Evolutionary conservation across 2,888 invertebrate species (phyloP).

Genomic region (Lutraria lutraria): DNA sequence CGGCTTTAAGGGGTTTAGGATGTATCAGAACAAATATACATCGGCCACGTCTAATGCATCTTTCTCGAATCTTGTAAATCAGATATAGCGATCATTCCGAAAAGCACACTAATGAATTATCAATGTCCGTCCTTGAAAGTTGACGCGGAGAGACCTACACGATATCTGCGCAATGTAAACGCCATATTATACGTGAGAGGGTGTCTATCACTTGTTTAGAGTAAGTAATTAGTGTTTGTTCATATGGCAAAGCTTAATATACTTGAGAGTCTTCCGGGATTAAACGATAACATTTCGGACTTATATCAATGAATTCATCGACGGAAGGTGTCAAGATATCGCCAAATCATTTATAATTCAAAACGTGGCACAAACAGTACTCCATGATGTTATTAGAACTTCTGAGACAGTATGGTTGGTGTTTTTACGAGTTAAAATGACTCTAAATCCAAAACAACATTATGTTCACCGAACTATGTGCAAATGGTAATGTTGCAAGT

Average conservation of each 20-base stretch:
- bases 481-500: no score
- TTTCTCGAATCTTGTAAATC: no score
- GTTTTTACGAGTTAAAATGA: neutral
- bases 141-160: neutral
- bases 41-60: no score
- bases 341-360: neutral
- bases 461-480: no score
- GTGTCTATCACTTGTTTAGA: neutral
- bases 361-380: neutral
- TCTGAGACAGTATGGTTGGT: neutral
- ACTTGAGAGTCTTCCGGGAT: neutral
- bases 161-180: neutral
- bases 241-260: neutral
- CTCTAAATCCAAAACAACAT: no score
- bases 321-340: neutral
- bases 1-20: no score
- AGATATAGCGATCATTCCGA: neutral
- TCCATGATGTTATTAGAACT: neutral
- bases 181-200: neutral
- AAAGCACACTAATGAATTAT: neutral
- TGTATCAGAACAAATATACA: no score
- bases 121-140: neutral
- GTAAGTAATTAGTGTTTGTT: conserved; percentile 13
- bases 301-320: neutral
- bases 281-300: neutral